Percentiles rank a stretch among this genome's conserved stretches.
Evolutionary conservation across 1,140 invertebrate species (phyloP).

Genomic region (Papilio helenus): DNA sequence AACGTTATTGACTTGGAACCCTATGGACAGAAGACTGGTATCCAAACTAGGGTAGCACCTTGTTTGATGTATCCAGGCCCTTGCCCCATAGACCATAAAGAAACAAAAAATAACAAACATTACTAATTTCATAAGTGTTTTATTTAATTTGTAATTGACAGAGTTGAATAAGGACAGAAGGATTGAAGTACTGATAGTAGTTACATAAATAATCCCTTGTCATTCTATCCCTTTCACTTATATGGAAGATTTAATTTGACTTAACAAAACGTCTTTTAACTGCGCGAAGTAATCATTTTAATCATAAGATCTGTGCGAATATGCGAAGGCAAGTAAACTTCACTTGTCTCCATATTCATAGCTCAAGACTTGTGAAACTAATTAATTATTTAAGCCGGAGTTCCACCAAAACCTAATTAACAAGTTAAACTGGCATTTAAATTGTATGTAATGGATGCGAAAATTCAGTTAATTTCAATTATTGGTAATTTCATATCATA

Average conservation of each 20-base stretch:
- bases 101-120: too few relatives aligned
- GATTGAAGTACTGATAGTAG: too few relatives aligned
- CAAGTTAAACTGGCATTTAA: slow-evolving; percentile 37
- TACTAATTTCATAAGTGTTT: too few relatives aligned
- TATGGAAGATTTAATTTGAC: not conserved
- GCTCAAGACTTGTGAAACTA: slow-evolving; percentile 23
- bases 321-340: slow-evolving; percentile 19
- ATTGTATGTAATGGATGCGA: slow-evolving; percentile 35
- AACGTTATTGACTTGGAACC: too few relatives aligned
- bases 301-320: not conserved
- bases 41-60: too few relatives aligned
- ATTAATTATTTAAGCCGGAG: slow-evolving; percentile 40
- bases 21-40: too few relatives aligned
- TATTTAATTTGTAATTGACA: too few relatives aligned
- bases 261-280: not conserved
- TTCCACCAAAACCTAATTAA: slow-evolving; percentile 37
- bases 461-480: slow-evolving; percentile 35
- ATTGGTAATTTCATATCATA: slow-evolving; percentile 15
- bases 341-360: slow-evolving; percentile 28
- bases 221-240: not conserved
- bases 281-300: not conserved
- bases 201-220: not conserved
- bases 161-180: too few relatives aligned
- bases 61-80: too few relatives aligned
- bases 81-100: too few relatives aligned